Evolutionary conservation across 2,113 vertebrate genomes (phyloP).

Genomic region (Cephalopterus ornatus): DNA sequence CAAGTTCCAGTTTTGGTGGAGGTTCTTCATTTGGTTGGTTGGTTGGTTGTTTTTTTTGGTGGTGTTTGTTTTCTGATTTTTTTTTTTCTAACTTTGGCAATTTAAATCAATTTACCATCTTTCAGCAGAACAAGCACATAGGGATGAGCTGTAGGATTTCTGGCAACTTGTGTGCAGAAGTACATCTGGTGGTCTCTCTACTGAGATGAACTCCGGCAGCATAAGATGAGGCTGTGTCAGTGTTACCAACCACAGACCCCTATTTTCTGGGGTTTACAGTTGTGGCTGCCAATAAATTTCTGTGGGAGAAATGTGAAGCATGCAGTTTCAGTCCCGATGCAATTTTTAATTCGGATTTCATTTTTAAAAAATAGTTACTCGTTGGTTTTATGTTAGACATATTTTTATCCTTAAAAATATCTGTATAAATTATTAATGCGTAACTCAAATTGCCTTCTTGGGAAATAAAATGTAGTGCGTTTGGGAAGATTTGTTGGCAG

Average conservation of each 20-base stretch:
- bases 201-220: background rate
- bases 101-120: background rate
- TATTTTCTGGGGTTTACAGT: background rate
- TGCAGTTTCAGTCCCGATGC: background rate
- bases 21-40: background rate
- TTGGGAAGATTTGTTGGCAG: background rate
- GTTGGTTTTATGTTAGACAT: background rate
- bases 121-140: background rate
- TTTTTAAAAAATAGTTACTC: background rate
- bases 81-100: background rate
- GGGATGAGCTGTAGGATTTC: background rate
- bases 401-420: no score
- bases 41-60: background rate
- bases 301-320: background rate
- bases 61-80: background rate
- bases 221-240: background rate
- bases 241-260: background rate
- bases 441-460: background rate
- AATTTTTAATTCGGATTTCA: background rate
- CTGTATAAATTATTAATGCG: background rate
- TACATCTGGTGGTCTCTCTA: background rate
- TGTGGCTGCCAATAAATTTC: background rate
- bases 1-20: background rate
- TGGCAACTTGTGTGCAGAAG: background rate
- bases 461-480: slow-evolving; percentile 14